Conservation (phyloP, 2,113 vertebrate genomes). For the Pithys albifrons region DNA sequence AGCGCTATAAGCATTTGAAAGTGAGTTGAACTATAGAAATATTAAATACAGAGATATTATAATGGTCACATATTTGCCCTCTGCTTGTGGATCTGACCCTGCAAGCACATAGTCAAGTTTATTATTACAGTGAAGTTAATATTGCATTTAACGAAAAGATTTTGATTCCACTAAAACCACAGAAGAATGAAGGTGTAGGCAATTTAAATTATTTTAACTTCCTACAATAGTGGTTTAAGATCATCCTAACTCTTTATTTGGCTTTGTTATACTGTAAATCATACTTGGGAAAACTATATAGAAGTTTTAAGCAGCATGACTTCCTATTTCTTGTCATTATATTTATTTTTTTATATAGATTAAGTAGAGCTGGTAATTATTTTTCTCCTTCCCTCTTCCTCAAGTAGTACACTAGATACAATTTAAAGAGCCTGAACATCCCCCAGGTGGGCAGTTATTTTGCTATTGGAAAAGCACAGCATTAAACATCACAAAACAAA, state of each 20-base stretch:
- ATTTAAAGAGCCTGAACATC: not conserved
- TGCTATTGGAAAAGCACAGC: not conserved
- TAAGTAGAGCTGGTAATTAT: not conserved
- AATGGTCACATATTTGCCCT: not conserved
- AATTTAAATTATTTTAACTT: not conserved
- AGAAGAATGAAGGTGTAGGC: not conserved
- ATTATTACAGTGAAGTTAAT: not conserved
- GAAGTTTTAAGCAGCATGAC: not conserved
- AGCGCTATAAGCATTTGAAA: not conserved
- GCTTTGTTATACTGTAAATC: not conserved
- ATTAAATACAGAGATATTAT: not conserved
- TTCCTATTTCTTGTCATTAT: not conserved
- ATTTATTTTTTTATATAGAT: not conserved
- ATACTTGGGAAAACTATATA: not conserved
- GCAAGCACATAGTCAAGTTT: not conserved
- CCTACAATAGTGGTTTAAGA: not conserved
- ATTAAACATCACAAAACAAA: not conserved
- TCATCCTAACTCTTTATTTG: not conserved
- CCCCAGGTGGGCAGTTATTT: not conserved
- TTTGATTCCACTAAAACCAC: not conserved
- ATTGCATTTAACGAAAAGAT: not conserved
- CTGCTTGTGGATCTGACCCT: not conserved
- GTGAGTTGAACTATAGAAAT: not conserved
- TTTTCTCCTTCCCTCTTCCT: not conserved
- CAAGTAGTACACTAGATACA: not conserved